phyloP scores from a whole-genome alignment of 1,140 invertebrate species.

The Drosophila funebris region DNA sequence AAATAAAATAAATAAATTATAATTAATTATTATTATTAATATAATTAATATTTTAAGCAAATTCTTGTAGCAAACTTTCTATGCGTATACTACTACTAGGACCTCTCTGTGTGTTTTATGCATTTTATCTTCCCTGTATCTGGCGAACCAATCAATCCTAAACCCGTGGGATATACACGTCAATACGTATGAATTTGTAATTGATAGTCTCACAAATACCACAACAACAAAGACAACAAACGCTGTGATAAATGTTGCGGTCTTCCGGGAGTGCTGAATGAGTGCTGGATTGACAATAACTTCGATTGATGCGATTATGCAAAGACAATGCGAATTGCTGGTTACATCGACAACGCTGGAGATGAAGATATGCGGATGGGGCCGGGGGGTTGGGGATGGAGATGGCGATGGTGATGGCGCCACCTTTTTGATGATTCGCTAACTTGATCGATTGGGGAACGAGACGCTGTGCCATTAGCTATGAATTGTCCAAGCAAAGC shows the following conservation, averaged over 20 bases:
- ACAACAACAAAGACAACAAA: conserved; percentile 17
- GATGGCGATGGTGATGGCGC: conserved; percentile 32
- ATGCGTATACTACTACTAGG: neutral
- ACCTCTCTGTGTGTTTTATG: neutral
- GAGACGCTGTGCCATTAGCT: conserved; percentile 30
- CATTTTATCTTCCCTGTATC: conserved; percentile 10
- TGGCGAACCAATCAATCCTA: conserved; percentile 32
- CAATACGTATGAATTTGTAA: conserved; percentile 27
- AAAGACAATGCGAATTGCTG: conserved; percentile 30
- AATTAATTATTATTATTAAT: neutral
- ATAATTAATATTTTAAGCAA: neutral
- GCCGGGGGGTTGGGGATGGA: neutral
- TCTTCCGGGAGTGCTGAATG: conserved; percentile 57
- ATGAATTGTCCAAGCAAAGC: conserved; percentile 34
- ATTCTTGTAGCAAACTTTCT: neutral
- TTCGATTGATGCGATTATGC: conserved; percentile 48
- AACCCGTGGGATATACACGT: conserved; percentile 58
- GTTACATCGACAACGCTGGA: conserved; percentile 21
- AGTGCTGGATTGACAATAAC: conserved; percentile 19
- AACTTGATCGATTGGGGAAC: conserved; percentile 48
- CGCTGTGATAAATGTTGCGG: conserved; percentile 34
- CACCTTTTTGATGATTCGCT: conserved; percentile 40
- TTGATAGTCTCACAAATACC: conserved; percentile 37
- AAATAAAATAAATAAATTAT: neutral
- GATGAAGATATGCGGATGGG: neutral